Base-by-base conservation (phyloP, 2,797 vertebrate genomes). In the Echeneis naucrates region DNA sequence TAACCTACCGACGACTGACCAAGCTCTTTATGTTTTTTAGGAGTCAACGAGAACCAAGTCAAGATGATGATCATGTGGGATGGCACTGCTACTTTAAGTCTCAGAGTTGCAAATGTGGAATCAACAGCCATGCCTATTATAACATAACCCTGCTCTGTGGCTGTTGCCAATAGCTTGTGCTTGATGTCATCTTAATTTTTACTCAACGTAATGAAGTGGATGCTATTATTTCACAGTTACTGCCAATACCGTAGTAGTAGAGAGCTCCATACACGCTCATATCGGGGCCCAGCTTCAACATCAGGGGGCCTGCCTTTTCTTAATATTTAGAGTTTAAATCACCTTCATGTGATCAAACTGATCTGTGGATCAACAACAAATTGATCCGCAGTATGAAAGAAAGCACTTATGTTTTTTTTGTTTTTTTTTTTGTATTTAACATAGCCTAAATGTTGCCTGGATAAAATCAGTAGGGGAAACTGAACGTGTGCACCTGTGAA, bases 1-100 rank as follows among this genome's bases (percentile, higher is more conserved):
- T 54, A 4, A 72, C 11, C 4, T 6, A 1, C 0, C 2, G 66
- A 56, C 44, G 47, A 45, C 1, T 65, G 5, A 77, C 10, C 0
- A 7, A 59, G 5, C 2, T 60, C 14, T 47, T 30, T 42, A 10
- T 53, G 1, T 55, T 62, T 63, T 68, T 60, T n/a, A 94, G 92
- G 92, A 94, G 82, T 94, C 93, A 1, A 82, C 87, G 0, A 90
- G 72, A 80, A 74, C 78, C 57, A 93, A 92, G 71, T 78, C 90
- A 45, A 91, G 91, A 89, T 93, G 79, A 89, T 67, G 64, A 47
- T 16, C n/a, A 51, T 38, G 32, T 24, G 38, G 60, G 44, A 59
- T 32, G 52, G 53, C 40, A 59, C 10, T 64, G 68, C 63, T 65
- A 16, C 23, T 58, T 23, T n/a, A 47, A 17, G 13, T 21, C 13